A percentile compares a stretch with the other conserved stretches of the same genome.
Evolutionary conservation across 2,113 vertebrate species (phyloP).

Genomic region (Puffinus mauretanicus): DNA sequence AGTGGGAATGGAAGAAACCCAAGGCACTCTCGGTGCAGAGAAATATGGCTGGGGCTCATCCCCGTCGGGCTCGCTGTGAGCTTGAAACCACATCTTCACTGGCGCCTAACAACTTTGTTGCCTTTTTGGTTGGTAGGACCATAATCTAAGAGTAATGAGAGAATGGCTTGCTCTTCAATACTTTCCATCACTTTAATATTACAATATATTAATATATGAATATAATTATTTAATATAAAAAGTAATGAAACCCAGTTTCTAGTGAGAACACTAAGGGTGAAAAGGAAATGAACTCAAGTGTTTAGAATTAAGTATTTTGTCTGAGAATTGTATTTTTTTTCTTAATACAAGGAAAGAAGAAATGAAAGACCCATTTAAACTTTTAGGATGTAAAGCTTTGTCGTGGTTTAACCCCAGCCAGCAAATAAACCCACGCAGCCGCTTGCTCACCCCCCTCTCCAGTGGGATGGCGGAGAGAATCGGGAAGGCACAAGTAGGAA

Average conservation of each 20-base stretch:
- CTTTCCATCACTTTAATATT: neutral
- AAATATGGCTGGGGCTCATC: neutral
- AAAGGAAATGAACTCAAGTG: neutral
- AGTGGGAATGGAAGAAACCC: neutral
- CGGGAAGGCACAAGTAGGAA: too few relatives aligned
- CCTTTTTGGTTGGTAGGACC: neutral
- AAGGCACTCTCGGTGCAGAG: neutral
- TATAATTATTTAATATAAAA: neutral
- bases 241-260: neutral
- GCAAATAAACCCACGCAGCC: too few relatives aligned
- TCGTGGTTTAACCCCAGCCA: too few relatives aligned
- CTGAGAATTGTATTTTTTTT: neutral
- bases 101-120: neutral
- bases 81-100: neutral
- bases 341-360: neutral
- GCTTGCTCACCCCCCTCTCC: too few relatives aligned
- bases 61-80: fast-evolving
- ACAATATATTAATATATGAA: too few relatives aligned
- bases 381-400: neutral
- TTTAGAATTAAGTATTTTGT: neutral
- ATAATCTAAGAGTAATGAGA: neutral
- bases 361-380: neutral
- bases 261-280: neutral
- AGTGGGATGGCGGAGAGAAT: too few relatives aligned
- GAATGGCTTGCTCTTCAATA: neutral